These are phyloP conservation scores for Hemicrepidius hirtus DNA, from an alignment of 2,888 invertebrate genomes.

Conservation along the genomic window DNA sequence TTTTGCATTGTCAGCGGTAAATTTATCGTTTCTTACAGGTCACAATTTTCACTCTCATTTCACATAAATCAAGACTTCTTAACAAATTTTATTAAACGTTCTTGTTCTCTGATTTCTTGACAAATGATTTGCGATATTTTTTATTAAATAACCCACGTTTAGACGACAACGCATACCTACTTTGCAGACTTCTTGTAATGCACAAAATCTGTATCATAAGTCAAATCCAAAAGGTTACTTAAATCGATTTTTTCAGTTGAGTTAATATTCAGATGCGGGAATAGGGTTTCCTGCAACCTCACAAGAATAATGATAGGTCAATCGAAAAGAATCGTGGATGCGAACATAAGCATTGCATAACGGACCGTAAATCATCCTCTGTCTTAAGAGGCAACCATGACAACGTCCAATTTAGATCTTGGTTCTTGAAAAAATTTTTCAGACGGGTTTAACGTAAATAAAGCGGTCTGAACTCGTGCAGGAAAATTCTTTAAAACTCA, in stretches of 20 bases:
- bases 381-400: constrained; percentile 1
- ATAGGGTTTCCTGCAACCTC: neutral
- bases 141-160: no score
- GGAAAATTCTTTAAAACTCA: neutral
- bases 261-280: constrained; percentile 1
- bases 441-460: neutral
- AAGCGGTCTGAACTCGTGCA: neutral
- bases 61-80: constrained; percentile 1
- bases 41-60: neutral
- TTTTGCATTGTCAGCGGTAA: constrained; percentile 9
- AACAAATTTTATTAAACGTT: no score
- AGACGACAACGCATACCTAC: neutral
- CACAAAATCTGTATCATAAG: constrained; percentile 1
- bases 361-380: constrained; percentile 11
- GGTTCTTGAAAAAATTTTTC: neutral
- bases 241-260: constrained; percentile 7
- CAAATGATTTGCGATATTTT: no score
- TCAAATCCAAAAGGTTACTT: constrained; percentile 4
- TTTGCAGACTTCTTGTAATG: constrained; percentile 10
- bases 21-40: neutral
- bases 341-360: constrained; percentile 1
- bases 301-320: constrained; percentile 5
- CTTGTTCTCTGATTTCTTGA: no score
- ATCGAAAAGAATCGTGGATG: neutral
- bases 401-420: constrained; percentile 4